Conservation (phyloP, 2,888 invertebrate species). For the Pachymerium ferrugineum region DNA sequence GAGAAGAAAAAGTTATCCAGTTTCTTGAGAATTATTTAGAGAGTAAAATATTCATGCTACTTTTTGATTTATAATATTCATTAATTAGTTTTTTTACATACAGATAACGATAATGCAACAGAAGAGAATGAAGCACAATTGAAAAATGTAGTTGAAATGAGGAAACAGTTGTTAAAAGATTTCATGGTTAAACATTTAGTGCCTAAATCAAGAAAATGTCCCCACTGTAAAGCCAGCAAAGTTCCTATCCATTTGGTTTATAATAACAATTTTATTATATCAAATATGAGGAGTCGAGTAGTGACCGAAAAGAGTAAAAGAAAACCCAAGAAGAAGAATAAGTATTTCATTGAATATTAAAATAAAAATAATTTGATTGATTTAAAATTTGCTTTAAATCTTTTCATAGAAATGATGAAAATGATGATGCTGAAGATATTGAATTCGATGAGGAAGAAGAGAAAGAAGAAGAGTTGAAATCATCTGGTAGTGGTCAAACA, state of each 20-base stretch:
- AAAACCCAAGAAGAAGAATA: not conserved
- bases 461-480: slow-evolving; percentile 37
- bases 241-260: not conserved
- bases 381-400: slow-evolving; percentile 6
- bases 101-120: slow-evolving; percentile 31
- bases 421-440: slow-evolving; percentile 29
- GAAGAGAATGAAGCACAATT: slow-evolving; percentile 33
- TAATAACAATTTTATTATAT: slow-evolving; percentile 9
- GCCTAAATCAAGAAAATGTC: slow-evolving; percentile 36
- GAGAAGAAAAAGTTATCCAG: slow-evolving; percentile 21
- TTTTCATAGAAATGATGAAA: slow-evolving; percentile 23
- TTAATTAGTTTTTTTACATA: slow-evolving; percentile 7
- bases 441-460: slow-evolving; percentile 31
- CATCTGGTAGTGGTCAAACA: slow-evolving; percentile 40
- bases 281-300: not conserved
- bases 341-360: not conserved
- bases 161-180: slow-evolving; percentile 40
- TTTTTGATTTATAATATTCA: no score
- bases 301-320: no score
- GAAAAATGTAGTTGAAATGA: slow-evolving; percentile 43
- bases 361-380: not conserved
- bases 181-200: slow-evolving; percentile 40
- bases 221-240: slow-evolving; percentile 35
- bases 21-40: not conserved
- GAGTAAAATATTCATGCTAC: no score